phyloP scores from a whole-genome alignment of 2,888 invertebrate species.

The Ectemnius cavifrons region DNA sequence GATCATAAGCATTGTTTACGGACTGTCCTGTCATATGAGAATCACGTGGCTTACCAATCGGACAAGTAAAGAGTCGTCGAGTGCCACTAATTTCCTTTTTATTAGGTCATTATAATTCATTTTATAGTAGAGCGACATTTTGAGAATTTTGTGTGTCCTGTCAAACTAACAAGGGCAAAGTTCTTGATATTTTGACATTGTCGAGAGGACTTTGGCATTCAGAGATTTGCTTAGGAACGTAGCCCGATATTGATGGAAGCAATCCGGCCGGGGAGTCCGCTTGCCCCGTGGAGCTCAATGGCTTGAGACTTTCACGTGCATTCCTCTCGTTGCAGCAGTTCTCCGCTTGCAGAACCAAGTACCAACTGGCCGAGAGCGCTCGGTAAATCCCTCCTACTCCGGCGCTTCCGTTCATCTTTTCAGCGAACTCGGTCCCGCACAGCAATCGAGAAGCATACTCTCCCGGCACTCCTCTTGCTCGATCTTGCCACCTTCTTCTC shows the following conservation, averaged over 20 bases:
- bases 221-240: constrained; percentile 40
- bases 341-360: constrained; percentile 1
- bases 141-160: too few relatives aligned
- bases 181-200: background rate
- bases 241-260: constrained; percentile 17
- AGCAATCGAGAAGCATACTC: background rate
- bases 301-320: constrained; percentile 51
- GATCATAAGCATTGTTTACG: constrained; percentile 50
- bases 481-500: too few relatives aligned
- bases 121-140: too few relatives aligned
- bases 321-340: constrained; percentile 34
- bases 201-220: constrained; percentile 42
- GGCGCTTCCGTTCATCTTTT: constrained; percentile 38
- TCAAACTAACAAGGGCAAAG: too few relatives aligned
- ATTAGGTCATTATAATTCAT: background rate
- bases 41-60: background rate
- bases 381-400: background rate
- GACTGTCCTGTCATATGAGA: constrained; percentile 20
- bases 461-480: background rate
- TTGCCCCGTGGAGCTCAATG: constrained; percentile 49
- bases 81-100: too few relatives aligned
- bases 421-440: background rate
- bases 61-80: too few relatives aligned
- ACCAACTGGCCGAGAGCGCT: too few relatives aligned
- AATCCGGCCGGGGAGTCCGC: background rate